Conservation (phyloP, 2,797 vertebrate species). For the Streptopelia turtur region DNA sequence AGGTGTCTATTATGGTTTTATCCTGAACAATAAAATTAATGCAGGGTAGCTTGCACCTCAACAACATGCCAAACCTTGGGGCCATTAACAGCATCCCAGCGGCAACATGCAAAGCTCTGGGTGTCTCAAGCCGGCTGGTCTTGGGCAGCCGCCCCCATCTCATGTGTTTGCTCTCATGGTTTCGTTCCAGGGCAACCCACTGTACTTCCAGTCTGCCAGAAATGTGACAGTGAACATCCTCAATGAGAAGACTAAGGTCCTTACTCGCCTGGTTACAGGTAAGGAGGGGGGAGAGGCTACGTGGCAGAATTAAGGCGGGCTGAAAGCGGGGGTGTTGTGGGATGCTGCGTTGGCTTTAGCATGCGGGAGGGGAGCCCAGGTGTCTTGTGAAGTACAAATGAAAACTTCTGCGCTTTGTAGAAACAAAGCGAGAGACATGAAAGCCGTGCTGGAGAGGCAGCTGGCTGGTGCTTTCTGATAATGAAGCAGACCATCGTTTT, state of each 20-base stretch:
- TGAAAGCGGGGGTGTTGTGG: not conserved
- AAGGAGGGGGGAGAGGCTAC: conserved; percentile 49
- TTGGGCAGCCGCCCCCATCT: not conserved
- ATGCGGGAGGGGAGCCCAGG: not conserved
- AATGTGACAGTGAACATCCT: conserved; percentile 96
- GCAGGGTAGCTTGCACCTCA: not conserved
- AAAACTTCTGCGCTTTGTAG: not conserved
- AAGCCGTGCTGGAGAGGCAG: not conserved
- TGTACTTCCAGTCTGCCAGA: conserved; percentile 97
- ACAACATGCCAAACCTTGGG: not conserved
- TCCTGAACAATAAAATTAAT: not conserved
- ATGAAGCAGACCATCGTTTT: not conserved
- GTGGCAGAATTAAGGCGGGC: not conserved
- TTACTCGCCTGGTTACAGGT: conserved; percentile 96
- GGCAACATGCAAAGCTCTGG: not conserved
- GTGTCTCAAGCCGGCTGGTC: not conserved
- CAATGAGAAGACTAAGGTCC: conserved; percentile 91
- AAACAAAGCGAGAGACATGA: conserved; percentile 14
- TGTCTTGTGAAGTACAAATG: not conserved
- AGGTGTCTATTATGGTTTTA: not conserved
- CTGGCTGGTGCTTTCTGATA: conserved; percentile 21
- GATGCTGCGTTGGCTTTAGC: not conserved
- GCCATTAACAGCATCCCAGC: not conserved
- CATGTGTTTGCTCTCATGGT: conserved; percentile 33
- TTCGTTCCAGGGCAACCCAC: conserved; percentile 87